Base-by-base conservation (phyloP, 2,888 invertebrate genomes). In the Blastobasis adustella region DNA sequence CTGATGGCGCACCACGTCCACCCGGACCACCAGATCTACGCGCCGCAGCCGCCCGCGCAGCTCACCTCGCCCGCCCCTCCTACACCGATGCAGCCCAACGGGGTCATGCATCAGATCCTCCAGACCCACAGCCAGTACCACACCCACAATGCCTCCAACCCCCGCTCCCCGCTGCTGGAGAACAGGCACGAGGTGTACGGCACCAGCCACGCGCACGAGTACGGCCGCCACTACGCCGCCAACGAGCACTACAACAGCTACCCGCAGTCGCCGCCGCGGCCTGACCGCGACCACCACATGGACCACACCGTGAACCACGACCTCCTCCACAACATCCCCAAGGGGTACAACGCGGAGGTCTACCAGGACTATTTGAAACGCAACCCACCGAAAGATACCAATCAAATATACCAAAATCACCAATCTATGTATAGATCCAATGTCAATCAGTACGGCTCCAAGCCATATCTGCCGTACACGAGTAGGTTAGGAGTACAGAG, bases 151-250 rank as follows among this genome's bases (percentile, higher is more conserved):
- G 87, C 85, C 58, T 79, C 85, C 73, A 85, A 85, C 63, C 85
- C 89, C 49, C 73, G 88, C 50, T 89, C 89, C 51, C 89, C 89
- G 47, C 79, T 89, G 56, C 76, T 89, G 60, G 89, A 89, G 76
- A 90, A 91, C 69, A 87, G 90, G 66, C 88, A 89, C 59, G 91
- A 91, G 60, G 77, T 90, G 59, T 91, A 91, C 61, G 89, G 90
- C 57, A 88, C 89, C 51, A 84, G 88, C 48, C 89, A 89, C 50
- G 90, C 88, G 69, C 89, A 87, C 55, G 86, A 90, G 59, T 87
- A 89, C 60, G 73, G 86, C 49, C 78, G 89, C 62, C 90, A 90
- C 62, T 90, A 90, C 58, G 90, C 90, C 56, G 78, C 90, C 42
- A 90, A 90, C 62, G 89, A 90, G 59, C 90, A 90, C 52, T 90